Evolutionary conservation across 2,888 invertebrate species (phyloP), one percentile per base, ranked within the genome.

Genomic region (Thumatha senex): DNA sequence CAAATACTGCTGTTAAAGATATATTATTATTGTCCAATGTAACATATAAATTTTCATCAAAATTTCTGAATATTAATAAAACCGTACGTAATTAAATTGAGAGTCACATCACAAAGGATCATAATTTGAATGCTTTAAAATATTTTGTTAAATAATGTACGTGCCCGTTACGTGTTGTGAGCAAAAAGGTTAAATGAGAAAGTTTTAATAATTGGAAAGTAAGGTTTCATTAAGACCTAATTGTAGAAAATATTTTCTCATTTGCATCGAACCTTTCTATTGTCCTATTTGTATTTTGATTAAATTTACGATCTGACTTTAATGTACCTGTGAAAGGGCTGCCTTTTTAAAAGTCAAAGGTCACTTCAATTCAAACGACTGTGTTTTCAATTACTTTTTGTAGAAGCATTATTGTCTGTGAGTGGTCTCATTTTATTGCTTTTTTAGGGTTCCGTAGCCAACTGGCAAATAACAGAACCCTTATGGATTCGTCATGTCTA

Each of bases 161-260:
- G 55, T 33, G 53, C 43, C 51, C 41, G 48, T 56, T 58, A 51
- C 65, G 56, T 30, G 46, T 56, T 54, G 53, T 30, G 51, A 46
- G 52, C 53, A 48, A 51, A 61, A 60, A 65, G 47, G 51, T 46
- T 7, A 36, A 15, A 54, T 38, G 54, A 31, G 15, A 4, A 74
- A 79, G 70, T 79, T 78, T 64, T 62, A 74, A 78, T 74, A 74
- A 65, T 76, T 72, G 68, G 67, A 66, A 38, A 54, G 45, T 58
- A 53, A 63, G 69, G 73, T 73, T 75, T 74, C 76, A 64, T 72
- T 67, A 46, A 44, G 56, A 46, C 49, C 33, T 78, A 76, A 82
- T 79, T 82, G 76, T 74, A 62, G 61, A 61, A 80, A 79, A 78
- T 80, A 84, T 82, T 74, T 69, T 54, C 61, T 70, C 66, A 64